Conservation (phyloP, 2,888 invertebrate genomes). For the Helicoverpa assulta region DNA sequence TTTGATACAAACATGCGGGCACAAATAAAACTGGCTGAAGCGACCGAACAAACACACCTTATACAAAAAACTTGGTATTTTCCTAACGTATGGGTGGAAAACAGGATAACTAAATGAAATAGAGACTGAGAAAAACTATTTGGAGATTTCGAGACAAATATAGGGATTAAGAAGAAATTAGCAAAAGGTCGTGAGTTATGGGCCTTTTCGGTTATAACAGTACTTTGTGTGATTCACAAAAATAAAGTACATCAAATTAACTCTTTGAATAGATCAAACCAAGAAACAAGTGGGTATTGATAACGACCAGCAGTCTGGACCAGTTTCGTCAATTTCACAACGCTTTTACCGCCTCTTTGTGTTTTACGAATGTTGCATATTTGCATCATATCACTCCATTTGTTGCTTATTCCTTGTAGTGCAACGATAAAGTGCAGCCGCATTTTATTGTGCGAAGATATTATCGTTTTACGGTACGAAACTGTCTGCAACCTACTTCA, state of each 20-base stretch:
- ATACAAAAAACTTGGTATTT: slow-evolving; percentile 47
- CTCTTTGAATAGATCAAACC: no score
- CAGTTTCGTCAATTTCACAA: neutral
- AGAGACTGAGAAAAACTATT: neutral
- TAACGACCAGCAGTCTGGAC: no score
- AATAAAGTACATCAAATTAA: no score
- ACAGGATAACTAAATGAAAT: slow-evolving; percentile 15
- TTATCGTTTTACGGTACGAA: slow-evolving; percentile 67
- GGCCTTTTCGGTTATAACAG: no score
- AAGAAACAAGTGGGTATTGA: no score
- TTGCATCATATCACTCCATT: slow-evolving; percentile 14
- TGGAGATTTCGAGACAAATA: no score
- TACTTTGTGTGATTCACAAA: no score
- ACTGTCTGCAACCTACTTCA: slow-evolving; percentile 64
- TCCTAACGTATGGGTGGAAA: slow-evolving; percentile 11
- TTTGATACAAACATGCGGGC: slow-evolving; percentile 48
- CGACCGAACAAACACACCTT: slow-evolving; percentile 17
- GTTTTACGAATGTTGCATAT: neutral
- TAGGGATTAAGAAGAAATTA: no score
- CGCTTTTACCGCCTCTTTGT: neutral
- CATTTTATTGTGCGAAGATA: slow-evolving; percentile 62
- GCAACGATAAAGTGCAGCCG: slow-evolving; percentile 62
- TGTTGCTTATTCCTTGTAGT: slow-evolving; percentile 17
- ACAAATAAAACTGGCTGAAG: slow-evolving; percentile 32
- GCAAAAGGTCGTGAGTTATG: no score